These are phyloP conservation scores for Cacatua alba DNA, from an alignment of 2,113 vertebrate species.

Conservation along the genomic window DNA sequence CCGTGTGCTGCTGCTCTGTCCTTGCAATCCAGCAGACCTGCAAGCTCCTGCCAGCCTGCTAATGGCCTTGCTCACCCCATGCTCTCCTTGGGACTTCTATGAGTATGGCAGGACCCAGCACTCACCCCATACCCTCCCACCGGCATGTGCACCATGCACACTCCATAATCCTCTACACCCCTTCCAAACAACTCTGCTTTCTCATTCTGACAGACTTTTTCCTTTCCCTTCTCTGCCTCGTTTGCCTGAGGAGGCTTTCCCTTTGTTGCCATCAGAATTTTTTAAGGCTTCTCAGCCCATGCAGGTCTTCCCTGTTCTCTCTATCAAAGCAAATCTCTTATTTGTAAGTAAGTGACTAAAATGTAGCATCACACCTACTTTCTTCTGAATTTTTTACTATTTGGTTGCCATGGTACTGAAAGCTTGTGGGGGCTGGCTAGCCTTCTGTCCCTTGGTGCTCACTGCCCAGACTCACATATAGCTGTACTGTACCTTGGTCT, in stretches of 20 bases:
- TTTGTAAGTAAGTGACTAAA: neutral
- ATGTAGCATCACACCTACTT: neutral
- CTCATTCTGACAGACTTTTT: neutral
- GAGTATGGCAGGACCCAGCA: neutral
- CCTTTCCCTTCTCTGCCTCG: neutral
- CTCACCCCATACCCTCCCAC: neutral
- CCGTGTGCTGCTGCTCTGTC: neutral
- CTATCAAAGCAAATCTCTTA: neutral
- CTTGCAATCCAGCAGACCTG: neutral
- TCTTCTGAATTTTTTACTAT: neutral
- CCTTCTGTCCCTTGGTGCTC: neutral
- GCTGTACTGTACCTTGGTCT: neutral
- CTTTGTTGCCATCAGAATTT: neutral
- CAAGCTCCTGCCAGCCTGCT: neutral
- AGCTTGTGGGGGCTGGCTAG: neutral
- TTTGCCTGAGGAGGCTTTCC: neutral
- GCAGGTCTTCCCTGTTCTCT: neutral
- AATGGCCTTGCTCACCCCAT: neutral
- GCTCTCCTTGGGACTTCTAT: neutral
- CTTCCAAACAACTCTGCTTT: neutral
- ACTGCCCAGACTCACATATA: neutral
- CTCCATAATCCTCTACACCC: rapidly evolving
- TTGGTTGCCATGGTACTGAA: neutral
- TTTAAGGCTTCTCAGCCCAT: neutral
- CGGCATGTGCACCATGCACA: too few species aligned